Base-by-base conservation (phyloP, 2,113 vertebrate genomes). In the Sebastes schlegelii region DNA sequence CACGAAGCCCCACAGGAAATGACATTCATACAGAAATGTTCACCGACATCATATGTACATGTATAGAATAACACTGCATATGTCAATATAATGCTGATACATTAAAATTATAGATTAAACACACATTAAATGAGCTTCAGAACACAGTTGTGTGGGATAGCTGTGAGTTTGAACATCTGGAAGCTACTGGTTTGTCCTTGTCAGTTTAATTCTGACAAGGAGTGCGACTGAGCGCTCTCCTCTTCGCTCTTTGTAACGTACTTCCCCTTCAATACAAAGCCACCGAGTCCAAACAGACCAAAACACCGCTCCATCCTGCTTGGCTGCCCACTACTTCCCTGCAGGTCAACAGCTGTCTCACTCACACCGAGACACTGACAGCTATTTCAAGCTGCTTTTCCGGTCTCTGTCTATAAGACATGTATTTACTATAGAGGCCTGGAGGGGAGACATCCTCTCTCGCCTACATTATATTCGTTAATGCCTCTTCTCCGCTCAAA, bases 1-100 rank as follows among this genome's bases (percentile, higher is more conserved):
- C 85, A 69, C 61, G 17, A 86, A 91, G 83, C 89, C 85, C 89
- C 84, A 91, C 93, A 95, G 95, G 94, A 96, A 95, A 92, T 85
- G 63, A 66, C 83, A 85, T 81, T 88, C 45, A 80, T 23, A 79
- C 82, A 86, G 72, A 89, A 91, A 82, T 85, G 85, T 61, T 57
- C 73, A 76, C 43, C 5, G 6, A 74, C 58, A 81, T 85, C 40
- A 86, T 66, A 46, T 34, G 52, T 43, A 34, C 60, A 62, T 76
- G 61, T 55, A n/a, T 16, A 51, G 43, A 60, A 52, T 13, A 74
- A 13, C 62, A 40, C 42, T 68, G 63, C 21, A 63, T 42, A 62
- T 11, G 61, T 63, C 2, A 1, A 57, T 5, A 6, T 1, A 46
- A n/a, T 12, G 1, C 43, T 10, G 48, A 58, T 11, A 4, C 14